A percentile compares a stretch with the other conserved stretches of the same genome.
Evolutionary conservation across 2,113 vertebrate genomes (phyloP).

Genomic region (Pomatorhinus ruficollis): DNA sequence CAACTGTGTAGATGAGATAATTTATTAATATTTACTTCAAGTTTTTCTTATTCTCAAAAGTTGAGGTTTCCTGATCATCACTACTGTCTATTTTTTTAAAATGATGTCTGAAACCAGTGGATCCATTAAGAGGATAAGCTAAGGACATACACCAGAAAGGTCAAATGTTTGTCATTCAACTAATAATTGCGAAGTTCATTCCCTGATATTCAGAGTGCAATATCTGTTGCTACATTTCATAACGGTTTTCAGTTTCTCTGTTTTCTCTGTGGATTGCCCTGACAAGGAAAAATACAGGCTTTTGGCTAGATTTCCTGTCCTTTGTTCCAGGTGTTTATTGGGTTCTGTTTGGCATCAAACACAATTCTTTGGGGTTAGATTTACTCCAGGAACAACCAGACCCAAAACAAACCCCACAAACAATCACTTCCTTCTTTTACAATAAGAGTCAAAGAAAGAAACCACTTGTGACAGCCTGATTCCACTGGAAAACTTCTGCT

Average conservation of each 20-base stretch:
- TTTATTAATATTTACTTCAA: not conserved
- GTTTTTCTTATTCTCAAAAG: not conserved
- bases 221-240: not conserved
- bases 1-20: not conserved
- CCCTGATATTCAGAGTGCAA: not conserved
- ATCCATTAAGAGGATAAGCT: not conserved
- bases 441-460: not conserved
- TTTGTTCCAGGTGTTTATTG: not conserved
- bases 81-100: not conserved
- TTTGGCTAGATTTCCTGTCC: not conserved
- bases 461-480: accelerated
- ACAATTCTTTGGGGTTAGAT: not conserved
- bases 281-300: not conserved
- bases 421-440: not conserved
- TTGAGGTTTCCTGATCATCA: not conserved
- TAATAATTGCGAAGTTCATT: not conserved
- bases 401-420: not conserved
- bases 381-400: not conserved
- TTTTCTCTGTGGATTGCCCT: not conserved
- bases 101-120: not conserved
- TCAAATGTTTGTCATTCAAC: not conserved
- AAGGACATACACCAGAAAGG: not conserved
- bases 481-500: not conserved
- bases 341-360: not conserved
- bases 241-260: not conserved